Evolutionary conservation across 2,113 vertebrate genomes (phyloP).

Genomic region (Todiramphus saurophagus): DNA sequence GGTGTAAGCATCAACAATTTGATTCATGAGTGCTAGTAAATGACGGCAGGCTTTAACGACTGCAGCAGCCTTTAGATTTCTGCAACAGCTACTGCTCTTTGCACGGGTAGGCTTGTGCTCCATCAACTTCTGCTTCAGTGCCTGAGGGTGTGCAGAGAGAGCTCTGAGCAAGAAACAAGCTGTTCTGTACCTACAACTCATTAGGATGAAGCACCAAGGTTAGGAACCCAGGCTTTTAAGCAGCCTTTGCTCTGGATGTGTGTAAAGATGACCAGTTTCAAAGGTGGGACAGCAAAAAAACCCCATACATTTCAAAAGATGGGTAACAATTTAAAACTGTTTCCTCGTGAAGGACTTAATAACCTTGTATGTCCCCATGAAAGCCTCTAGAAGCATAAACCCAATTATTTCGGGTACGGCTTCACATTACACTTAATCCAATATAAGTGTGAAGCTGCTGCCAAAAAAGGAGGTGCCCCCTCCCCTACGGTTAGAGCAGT

Average conservation of each 20-base stretch:
- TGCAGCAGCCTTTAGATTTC: not conserved
- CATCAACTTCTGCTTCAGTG: not conserved
- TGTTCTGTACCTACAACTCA: not conserved
- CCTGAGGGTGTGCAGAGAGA: not conserved
- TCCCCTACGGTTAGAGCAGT: not conserved
- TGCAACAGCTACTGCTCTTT: not conserved
- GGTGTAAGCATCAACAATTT: not conserved
- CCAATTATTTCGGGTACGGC: constrained; percentile 53
- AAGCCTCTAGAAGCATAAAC: constrained; percentile 61
- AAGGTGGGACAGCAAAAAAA: not conserved
- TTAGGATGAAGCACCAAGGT: not conserved
- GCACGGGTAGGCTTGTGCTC: not conserved
- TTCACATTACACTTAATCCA: constrained; percentile 33
- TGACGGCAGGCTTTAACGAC: not conserved
- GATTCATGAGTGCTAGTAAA: not conserved
- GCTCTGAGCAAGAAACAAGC: not conserved
- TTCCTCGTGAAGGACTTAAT: not conserved
- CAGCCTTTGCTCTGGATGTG: not conserved
- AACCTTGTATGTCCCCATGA: constrained; percentile 37
- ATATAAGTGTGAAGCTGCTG: not conserved
- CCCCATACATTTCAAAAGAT: not conserved
- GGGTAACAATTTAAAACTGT: not conserved
- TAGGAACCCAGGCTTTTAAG: not conserved
- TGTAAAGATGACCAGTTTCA: not conserved
- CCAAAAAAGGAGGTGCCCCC: not conserved